Evolutionary conservation across 2,797 vertebrate species (phyloP), one percentile per base, ranked within the genome.

Genomic region (Karalla daura): DNA sequence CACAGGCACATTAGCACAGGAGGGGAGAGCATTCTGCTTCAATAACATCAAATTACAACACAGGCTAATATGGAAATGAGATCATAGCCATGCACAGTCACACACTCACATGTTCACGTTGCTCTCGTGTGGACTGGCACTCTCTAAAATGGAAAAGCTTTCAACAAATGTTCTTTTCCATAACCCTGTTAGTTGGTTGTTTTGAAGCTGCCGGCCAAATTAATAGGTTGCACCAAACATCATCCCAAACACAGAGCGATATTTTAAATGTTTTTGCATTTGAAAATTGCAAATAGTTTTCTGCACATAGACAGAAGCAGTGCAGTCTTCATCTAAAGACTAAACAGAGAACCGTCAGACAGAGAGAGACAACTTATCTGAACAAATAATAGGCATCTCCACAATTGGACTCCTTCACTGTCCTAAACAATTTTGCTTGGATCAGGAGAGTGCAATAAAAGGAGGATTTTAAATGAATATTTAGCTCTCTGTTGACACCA

Each of bases 71-170:
- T 79, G 64, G 61, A 82, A 79, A 82, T 77, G 55, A 11, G 33
- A 52, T 74, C 70, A 64, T 39, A 61, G 63, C 76, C 58, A 54
- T 59, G 41, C 56, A 71, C 20, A 21, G 40, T 76, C 63, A 62
- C 24, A 49, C 45, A 36, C 58, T 47, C 43, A 13, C 74, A 62
- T 36, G 28, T 70, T 68, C 64, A 40, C 12, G 5, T 43, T 63
- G 27, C 43, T 63, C 32, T 71, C 55, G 36, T 45, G 55, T 53
- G 54, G 46, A 24, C 40, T 39, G 20, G 20, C 36, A 25, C 21
- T 28, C 68, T 75, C 74, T 85, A 43, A 87, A 86, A 87, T 89
- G 79, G 74, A 89, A 88, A 91, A 74, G 72, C 86, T 89, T 81
- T 91, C 71, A 81, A 78, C 64, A 70, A 81, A 74, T 85, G 65